These are phyloP conservation scores for Rutilus rutilus DNA, from an alignment of 2,113 vertebrate species.

Conservation along the genomic window DNA sequence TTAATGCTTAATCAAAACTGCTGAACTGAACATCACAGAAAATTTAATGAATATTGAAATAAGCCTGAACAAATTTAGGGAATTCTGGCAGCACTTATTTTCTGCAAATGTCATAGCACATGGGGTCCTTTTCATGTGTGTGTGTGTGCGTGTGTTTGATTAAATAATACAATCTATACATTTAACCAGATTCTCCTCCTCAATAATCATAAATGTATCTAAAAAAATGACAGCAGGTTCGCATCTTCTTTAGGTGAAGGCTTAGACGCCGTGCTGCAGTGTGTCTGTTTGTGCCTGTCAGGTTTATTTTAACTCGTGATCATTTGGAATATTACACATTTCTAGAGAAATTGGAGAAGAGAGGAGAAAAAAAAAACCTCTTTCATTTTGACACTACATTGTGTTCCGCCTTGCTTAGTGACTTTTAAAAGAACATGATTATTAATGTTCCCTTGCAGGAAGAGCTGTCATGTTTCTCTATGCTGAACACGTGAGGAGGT, in stretches of 20 bases:
- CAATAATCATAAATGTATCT: not conserved
- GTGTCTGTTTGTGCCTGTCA: not conserved
- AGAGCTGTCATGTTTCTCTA: slow-evolving; percentile 76
- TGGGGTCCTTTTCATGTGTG: slow-evolving; percentile 12
- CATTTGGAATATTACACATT: not conserved
- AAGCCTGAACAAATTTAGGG: slow-evolving; percentile 91
- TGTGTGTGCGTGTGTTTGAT: too few relatives aligned
- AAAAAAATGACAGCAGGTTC: not conserved
- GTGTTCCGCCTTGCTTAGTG: slow-evolving; percentile 81
- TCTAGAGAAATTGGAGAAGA: not conserved
- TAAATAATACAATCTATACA: not conserved
- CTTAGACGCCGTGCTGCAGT: not conserved
- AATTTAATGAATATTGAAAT: slow-evolving; percentile 99
- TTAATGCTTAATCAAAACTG: slow-evolving; percentile 99
- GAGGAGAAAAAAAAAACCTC: not conserved
- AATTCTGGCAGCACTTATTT: slow-evolving; percentile 21
- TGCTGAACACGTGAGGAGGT: slow-evolving; percentile 67
- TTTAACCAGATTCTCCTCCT: not conserved
- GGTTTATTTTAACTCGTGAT: not conserved
- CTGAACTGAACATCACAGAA: slow-evolving; percentile 98
- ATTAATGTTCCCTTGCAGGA: slow-evolving; percentile 92
- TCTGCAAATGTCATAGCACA: slow-evolving; percentile 38
- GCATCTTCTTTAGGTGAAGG: not conserved
- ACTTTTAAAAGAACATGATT: slow-evolving; percentile 85
- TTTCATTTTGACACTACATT: slow-evolving; percentile 39